These are phyloP conservation scores for Lampris incognitus DNA, from an alignment of 2,113 vertebrate genomes.

Conservation along the genomic window DNA sequence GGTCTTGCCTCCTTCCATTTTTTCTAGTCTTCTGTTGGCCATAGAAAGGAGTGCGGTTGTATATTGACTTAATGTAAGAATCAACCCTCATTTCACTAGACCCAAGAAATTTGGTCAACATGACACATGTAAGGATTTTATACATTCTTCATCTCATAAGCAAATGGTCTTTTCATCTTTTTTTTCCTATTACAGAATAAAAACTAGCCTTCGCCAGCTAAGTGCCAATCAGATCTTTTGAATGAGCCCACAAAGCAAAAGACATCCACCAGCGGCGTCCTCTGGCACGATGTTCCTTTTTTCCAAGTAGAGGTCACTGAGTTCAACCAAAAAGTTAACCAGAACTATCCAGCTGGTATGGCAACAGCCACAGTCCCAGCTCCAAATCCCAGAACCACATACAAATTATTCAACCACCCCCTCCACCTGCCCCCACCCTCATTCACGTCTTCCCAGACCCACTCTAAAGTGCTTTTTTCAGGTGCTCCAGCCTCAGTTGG, in stretches of 20 bases:
- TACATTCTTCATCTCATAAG: not conserved
- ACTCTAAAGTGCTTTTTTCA: not conserved
- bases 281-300: constrained; percentile 10
- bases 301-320: constrained; percentile 5
- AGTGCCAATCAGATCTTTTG: constrained; percentile 11
- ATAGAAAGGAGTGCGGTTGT: not conserved
- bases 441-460: constrained; percentile 29
- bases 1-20: not conserved
- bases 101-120: not conserved
- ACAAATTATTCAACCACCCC: constrained; percentile 25
- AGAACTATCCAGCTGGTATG: constrained; percentile 48
- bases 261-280: constrained; percentile 6
- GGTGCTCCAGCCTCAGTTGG: constrained; percentile 52
- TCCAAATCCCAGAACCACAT: constrained; percentile 11
- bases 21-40: not conserved
- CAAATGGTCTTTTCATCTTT: not conserved
- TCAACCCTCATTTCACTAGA: not conserved
- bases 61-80: not conserved
- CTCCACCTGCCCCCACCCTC: constrained; percentile 16
- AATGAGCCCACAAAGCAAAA: constrained; percentile 1
- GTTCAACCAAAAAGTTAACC: constrained; percentile 27
- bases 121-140: not conserved
- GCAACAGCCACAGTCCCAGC: constrained; percentile 14
- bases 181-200: not conserved
- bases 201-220: not conserved